phyloP scores from a whole-genome alignment of 2,888 invertebrate genomes.

The Anagyrus pseudococci region DNA sequence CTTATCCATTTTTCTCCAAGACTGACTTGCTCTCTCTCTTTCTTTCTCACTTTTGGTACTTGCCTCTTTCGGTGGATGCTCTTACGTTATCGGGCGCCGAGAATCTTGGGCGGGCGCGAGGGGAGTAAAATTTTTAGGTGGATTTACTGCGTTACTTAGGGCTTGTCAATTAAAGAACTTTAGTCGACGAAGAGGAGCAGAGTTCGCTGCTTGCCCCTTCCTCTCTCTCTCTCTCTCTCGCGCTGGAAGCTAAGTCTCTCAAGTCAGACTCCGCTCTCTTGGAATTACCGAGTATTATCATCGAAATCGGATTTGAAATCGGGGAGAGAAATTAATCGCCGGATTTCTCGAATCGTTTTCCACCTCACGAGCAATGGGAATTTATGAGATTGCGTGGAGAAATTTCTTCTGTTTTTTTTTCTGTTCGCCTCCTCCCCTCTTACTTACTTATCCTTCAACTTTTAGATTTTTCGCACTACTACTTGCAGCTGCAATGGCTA shows the following conservation, averaged over 20 bases:
- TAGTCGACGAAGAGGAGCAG: neutral
- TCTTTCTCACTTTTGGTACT: too few relatives aligned
- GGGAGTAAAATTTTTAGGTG: slow-evolving; percentile 18
- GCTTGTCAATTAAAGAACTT: slow-evolving; percentile 37
- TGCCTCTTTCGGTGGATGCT: too few relatives aligned
- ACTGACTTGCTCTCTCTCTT: too few relatives aligned
- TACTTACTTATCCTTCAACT: neutral
- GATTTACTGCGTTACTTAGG: slow-evolving; percentile 26
- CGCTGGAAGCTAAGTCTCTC: slow-evolving; percentile 1
- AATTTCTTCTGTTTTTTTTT: slow-evolving; percentile 4
- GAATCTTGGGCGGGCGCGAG: neutral
- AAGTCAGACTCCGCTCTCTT: neutral
- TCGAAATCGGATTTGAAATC: slow-evolving; percentile 33
- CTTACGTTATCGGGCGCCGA: too few relatives aligned
- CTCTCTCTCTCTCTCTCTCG: too few relatives aligned
- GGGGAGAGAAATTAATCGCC: slow-evolving; percentile 27
- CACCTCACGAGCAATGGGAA: slow-evolving; percentile 12
- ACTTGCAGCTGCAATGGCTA: too few relatives aligned
- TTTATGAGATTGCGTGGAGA: slow-evolving; percentile 11
- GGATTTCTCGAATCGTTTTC: slow-evolving; percentile 21
- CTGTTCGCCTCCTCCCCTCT: neutral
- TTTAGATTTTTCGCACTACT: too few relatives aligned
- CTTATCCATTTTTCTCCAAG: slow-evolving; percentile 11
- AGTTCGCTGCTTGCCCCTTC: too few relatives aligned
- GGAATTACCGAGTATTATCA: slow-evolving; percentile 29